A percentile compares a stretch with the other conserved stretches of the same genome.
These are phyloP conservation scores for Vandiemenella viatica DNA, from an alignment of 2,888 invertebrate genomes.

Conservation along the genomic window DNA sequence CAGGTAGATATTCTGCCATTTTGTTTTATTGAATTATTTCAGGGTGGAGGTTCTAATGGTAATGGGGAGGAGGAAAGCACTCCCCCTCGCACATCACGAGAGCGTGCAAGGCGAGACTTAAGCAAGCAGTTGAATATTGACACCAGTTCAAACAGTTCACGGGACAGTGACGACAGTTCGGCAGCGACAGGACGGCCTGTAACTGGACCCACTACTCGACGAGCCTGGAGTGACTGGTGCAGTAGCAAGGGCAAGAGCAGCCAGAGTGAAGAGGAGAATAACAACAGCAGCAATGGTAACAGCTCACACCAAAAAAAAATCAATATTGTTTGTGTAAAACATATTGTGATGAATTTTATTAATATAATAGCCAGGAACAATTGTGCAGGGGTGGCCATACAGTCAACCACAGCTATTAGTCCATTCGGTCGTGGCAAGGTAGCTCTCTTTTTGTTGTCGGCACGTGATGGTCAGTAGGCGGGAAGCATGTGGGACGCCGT, in stretches of 20 bases:
- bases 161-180: conserved; percentile 24
- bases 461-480: too few species aligned
- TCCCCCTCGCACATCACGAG: conserved; percentile 25
- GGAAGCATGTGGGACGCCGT: too few species aligned
- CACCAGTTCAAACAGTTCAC: conserved; percentile 26
- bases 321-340: too few species aligned
- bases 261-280: conserved; percentile 42
- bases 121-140: conserved; percentile 35
- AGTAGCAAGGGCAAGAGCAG: conserved; percentile 42
- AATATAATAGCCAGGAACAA: too few species aligned
- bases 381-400: too few species aligned
- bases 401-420: too few species aligned
- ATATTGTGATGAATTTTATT: too few species aligned
- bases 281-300: conserved; percentile 25
- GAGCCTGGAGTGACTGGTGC: conserved; percentile 62
- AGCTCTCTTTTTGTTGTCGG: too few species aligned
- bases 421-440: too few species aligned
- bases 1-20: too few species aligned
- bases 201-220: conserved; percentile 52
- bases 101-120: conserved; percentile 36
- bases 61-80: conserved; percentile 12
- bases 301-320: too few species aligned
- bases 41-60: background rate
- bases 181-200: conserved; percentile 25
- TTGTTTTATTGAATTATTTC: too few species aligned